These are phyloP conservation scores for Trachythela sp. DNA, from an alignment of 64 coral and sea anemone genomes.

Conservation along the genomic window DNA sequence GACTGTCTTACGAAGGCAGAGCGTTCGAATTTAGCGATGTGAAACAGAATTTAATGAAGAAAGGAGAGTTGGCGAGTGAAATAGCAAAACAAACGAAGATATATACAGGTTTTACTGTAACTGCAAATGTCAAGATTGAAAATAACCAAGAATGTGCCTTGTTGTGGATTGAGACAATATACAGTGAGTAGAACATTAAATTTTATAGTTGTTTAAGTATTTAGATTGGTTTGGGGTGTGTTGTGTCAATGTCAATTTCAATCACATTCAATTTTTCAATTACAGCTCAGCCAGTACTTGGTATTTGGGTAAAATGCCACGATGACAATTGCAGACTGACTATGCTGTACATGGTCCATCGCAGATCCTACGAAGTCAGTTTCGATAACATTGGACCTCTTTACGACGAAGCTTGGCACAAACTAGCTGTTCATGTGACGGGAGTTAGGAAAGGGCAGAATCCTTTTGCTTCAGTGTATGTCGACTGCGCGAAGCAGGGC, in stretches of 20 bases:
- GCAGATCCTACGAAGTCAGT: background rate
- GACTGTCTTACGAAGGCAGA: background rate
- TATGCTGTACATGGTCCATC: background rate
- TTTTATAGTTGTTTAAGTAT: background rate
- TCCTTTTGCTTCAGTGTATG: constrained; percentile 53
- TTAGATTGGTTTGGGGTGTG: background rate
- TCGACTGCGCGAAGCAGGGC: constrained; percentile 64
- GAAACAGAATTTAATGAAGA: constrained; percentile 9
- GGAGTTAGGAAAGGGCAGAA: constrained; percentile 41
- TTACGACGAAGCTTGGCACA: constrained; percentile 51
- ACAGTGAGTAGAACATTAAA: background rate
- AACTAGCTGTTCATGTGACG: constrained; percentile 46
- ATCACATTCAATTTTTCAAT: background rate
- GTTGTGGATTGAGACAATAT: constrained; percentile 12
- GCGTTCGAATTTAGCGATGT: background rate
- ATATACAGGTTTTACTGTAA: background rate
- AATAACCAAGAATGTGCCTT: background rate
- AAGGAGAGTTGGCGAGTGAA: background rate
- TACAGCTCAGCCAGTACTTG: background rate
- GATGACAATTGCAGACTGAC: background rate
- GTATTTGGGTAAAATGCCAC: background rate
- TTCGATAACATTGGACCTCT: constrained; percentile 57
- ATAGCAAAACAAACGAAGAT: constrained; percentile 12
- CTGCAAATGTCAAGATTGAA: background rate
- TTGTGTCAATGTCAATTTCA: background rate